Conservation (phyloP, 1,140 invertebrate genomes). For the Drosophila nannoptera region DNA sequence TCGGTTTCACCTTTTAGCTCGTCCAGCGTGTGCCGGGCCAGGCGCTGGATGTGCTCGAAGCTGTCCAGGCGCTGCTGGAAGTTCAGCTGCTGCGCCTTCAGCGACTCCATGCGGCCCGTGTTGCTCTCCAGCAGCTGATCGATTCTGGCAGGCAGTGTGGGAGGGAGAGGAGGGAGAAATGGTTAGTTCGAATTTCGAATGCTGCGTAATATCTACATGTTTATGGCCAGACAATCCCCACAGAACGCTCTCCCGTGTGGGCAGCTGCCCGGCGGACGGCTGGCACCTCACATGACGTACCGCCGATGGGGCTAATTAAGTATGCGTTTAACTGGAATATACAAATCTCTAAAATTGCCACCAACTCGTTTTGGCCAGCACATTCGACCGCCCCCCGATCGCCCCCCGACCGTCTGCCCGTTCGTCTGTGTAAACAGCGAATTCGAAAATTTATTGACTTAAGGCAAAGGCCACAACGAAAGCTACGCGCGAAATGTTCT, state of each 20-base stretch:
- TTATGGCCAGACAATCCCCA: too few relatives aligned
- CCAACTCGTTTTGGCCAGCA: slow-evolving; percentile 15
- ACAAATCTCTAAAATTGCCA: background rate
- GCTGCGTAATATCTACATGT: too few relatives aligned
- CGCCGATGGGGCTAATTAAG: slow-evolving; percentile 7
- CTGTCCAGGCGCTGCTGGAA: slow-evolving; percentile 61
- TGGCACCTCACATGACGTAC: background rate
- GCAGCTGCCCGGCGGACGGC: background rate
- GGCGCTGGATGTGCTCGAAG: slow-evolving; percentile 64
- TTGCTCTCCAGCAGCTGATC: slow-evolving; percentile 52
- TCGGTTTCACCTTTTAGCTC: slow-evolving; percentile 75
- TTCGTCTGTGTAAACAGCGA: slow-evolving; percentile 21
- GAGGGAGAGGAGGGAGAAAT: background rate
- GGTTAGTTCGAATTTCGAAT: too few relatives aligned
- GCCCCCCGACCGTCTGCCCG: too few relatives aligned
- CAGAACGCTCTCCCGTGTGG: too few relatives aligned
- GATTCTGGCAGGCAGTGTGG: slow-evolving; percentile 43
- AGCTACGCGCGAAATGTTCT: slow-evolving; percentile 27
- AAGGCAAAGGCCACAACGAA: slow-evolving; percentile 4
- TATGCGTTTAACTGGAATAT: slow-evolving; percentile 19
- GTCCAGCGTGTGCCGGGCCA: slow-evolving; percentile 56
- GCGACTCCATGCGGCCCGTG: slow-evolving; percentile 61
- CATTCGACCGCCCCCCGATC: too few relatives aligned
- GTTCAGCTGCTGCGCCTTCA: slow-evolving; percentile 63
- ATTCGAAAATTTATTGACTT: slow-evolving; percentile 1